Conservation (phyloP, 2,888 invertebrate genomes). For the Ophraella communa region DNA sequence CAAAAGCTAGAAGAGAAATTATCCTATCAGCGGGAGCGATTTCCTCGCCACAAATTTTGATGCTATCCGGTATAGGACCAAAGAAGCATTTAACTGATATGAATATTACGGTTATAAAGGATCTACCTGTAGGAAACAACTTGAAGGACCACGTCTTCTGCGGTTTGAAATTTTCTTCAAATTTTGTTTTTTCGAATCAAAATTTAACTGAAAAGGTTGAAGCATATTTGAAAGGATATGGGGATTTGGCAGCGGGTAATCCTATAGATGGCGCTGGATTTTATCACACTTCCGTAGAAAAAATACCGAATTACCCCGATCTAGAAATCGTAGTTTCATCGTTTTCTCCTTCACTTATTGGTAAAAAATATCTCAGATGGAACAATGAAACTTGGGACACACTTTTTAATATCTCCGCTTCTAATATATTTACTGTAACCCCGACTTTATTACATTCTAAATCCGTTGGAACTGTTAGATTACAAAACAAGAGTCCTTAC, state of each 20-base stretch:
- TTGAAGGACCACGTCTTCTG: constrained; percentile 78
- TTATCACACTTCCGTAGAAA: constrained; percentile 14
- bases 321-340: constrained; percentile 17
- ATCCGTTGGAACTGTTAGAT: constrained; percentile 68
- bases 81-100: constrained; percentile 64
- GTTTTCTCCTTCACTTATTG: constrained; percentile 65
- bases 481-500: constrained; percentile 20
- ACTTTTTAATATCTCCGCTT: constrained; percentile 55
- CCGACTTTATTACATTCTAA: constrained; percentile 33
- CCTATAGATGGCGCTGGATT: constrained; percentile 16
- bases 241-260: constrained; percentile 25
- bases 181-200: constrained; percentile 59
- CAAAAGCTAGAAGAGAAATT: constrained; percentile 72
- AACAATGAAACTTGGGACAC: constrained; percentile 47
- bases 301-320: constrained; percentile 13
- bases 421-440: constrained; percentile 20
- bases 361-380: constrained; percentile 37
- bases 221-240: constrained; percentile 48
- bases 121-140: constrained; percentile 77
- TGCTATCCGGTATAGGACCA: constrained; percentile 53
- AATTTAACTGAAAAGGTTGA: constrained; percentile 61
- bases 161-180: constrained; percentile 72
- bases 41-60: constrained; percentile 72
- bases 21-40: constrained; percentile 80
- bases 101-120: constrained; percentile 67